A percentile compares a stretch with the other conserved stretches of the same genome.
phyloP scores from a whole-genome alignment of 2,113 vertebrate species.

The Gymnorhina tibicen region DNA sequence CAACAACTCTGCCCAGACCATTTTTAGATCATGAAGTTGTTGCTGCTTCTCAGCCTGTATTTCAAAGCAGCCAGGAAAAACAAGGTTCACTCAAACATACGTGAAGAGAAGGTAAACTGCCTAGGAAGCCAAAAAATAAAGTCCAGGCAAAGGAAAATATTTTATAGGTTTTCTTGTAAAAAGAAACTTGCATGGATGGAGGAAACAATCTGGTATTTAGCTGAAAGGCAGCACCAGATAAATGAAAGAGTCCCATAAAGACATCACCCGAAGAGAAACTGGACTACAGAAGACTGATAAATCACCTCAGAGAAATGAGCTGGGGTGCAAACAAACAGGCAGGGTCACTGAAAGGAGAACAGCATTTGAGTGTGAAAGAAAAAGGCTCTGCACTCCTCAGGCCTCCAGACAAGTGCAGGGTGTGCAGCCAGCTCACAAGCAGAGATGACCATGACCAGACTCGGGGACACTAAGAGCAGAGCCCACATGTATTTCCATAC shows the following conservation, averaged over 20 bases:
- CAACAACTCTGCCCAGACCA: not conserved
- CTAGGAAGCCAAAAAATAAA: not conserved
- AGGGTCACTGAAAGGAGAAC: not conserved
- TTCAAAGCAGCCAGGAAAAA: slow-evolving; percentile 36
- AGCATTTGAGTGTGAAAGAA: not conserved
- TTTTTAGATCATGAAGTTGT: not conserved
- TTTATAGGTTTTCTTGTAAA: slow-evolving; percentile 17
- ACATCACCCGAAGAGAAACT: not conserved
- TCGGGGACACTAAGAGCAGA: not conserved
- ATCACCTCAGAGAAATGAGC: not conserved
- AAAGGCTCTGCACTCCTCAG: not conserved
- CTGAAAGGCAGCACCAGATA: not conserved
- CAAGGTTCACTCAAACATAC: not conserved
- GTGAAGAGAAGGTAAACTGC: not conserved
- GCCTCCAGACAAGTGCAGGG: not conserved
- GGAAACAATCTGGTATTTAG: not conserved
- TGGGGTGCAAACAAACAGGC: not conserved
- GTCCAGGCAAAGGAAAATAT: not conserved
- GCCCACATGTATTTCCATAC: not conserved
- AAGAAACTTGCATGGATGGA: not conserved
- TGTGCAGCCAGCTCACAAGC: not conserved
- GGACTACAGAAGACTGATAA: not conserved
- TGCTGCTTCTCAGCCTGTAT: not conserved
- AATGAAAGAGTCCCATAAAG: not conserved
- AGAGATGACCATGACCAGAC: not conserved